Evolutionary conservation across 2,888 invertebrate genomes (phyloP).

Genomic region (Actias luna): DNA sequence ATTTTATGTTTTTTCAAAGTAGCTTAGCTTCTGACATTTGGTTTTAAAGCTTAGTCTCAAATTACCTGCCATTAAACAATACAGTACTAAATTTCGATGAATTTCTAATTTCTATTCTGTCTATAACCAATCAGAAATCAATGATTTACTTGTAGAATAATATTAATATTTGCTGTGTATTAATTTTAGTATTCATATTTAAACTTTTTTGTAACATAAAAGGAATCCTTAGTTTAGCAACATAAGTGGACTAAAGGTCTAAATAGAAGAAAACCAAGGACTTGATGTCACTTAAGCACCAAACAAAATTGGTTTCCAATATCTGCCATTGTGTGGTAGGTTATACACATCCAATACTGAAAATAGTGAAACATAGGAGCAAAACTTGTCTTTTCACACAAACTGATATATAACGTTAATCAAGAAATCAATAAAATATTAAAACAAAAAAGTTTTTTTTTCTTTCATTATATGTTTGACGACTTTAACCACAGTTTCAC

Average conservation of each 20-base stretch:
- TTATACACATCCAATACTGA: not conserved
- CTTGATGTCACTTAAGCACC: not conserved
- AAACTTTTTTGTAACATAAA: not conserved
- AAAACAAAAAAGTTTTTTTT: too few species aligned
- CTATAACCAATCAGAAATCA: not conserved
- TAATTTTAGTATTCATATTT: not conserved
- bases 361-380: constrained; percentile 1
- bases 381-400: not conserved
- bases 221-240: not conserved
- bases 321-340: not conserved
- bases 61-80: too few species aligned
- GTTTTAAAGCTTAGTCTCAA: too few species aligned
- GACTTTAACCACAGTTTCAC: too few species aligned
- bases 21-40: too few species aligned
- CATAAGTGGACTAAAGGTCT: not conserved
- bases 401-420: not conserved
- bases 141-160: not conserved
- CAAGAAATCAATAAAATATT: not conserved
- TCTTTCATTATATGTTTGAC: too few species aligned
- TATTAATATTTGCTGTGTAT: not conserved
- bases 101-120: not conserved
- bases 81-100: not conserved
- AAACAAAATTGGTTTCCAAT: not conserved
- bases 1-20: too few species aligned
- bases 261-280: not conserved